Evolutionary conservation across 2,888 invertebrate species (phyloP).

Genomic region (Nipponacmea schrenckii): DNA sequence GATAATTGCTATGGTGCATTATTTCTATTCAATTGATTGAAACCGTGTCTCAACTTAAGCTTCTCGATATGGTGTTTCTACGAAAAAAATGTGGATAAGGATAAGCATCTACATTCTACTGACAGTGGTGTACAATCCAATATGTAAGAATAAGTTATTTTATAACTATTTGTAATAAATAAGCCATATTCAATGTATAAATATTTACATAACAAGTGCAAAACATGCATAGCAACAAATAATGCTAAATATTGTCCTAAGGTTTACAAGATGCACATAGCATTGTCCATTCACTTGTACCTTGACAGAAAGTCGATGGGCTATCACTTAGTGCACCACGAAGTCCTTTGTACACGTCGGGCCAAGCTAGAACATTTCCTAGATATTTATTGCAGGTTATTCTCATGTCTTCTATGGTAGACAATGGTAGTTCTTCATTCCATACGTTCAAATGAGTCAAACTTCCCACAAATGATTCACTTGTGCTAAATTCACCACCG

Average conservation of each 20-base stretch:
- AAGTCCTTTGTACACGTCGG: constrained; percentile 72
- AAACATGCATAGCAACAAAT: too few relatives aligned
- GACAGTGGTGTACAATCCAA: background rate
- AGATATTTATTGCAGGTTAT: constrained; percentile 67
- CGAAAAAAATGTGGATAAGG: too few relatives aligned
- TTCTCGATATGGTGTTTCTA: too few relatives aligned
- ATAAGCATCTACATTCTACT: background rate
- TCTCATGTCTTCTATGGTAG: constrained; percentile 67
- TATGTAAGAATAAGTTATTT: too few relatives aligned
- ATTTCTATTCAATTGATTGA: too few relatives aligned
- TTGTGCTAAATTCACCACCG: constrained; percentile 75
- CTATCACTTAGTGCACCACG: constrained; percentile 72
- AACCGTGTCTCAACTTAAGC: too few relatives aligned
- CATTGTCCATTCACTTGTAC: constrained; percentile 42
- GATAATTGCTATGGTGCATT: too few relatives aligned
- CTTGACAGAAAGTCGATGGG: constrained; percentile 73
- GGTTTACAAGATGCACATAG: too few relatives aligned
- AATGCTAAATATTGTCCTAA: too few relatives aligned
- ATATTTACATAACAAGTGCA: too few relatives aligned
- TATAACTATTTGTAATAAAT: too few relatives aligned
- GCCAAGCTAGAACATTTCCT: constrained; percentile 75
- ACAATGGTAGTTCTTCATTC: constrained; percentile 69
- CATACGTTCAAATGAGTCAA: constrained; percentile 75
- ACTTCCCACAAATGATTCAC: constrained; percentile 77
- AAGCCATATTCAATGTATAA: too few relatives aligned